Evolutionary conservation across 2,888 invertebrate genomes (phyloP).

Genomic region (Patella caerulea): DNA sequence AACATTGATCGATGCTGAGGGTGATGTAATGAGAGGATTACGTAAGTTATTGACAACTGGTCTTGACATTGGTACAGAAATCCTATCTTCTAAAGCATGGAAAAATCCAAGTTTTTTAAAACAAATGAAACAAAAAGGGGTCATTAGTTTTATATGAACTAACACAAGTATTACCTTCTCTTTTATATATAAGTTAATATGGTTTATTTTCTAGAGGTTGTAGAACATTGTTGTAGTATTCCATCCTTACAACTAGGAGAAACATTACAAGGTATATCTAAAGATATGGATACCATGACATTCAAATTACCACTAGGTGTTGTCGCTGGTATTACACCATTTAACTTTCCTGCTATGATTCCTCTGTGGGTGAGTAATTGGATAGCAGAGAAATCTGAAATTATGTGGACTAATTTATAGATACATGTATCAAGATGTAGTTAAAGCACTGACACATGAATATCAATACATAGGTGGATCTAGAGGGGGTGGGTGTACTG

Average conservation of each 20-base stretch:
- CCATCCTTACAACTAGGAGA: conserved; percentile 94
- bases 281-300: conserved; percentile 95
- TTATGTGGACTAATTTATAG: neutral
- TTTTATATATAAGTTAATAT: neutral
- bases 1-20: conserved; percentile 96
- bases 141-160: too few relatives aligned
- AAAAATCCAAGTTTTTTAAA: neutral
- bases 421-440: neutral
- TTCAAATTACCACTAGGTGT: conserved; percentile 94
- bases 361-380: conserved; percentile 85
- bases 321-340: conserved; percentile 95
- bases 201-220: conserved; percentile 78
- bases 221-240: conserved; percentile 96
- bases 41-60: conserved; percentile 80
- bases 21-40: conserved; percentile 96
- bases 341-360: conserved; percentile 99
- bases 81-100: neutral
- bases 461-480: neutral
- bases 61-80: neutral
- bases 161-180: too few relatives aligned
- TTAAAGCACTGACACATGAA: too few relatives aligned
- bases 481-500: neutral
- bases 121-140: too few relatives aligned
- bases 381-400: neutral
- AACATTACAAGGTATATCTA: conserved; percentile 87